Base-by-base conservation (phyloP, 35 echinoderm and acorn worm species). In the Strongylocentrotus purpuratus region DNA sequence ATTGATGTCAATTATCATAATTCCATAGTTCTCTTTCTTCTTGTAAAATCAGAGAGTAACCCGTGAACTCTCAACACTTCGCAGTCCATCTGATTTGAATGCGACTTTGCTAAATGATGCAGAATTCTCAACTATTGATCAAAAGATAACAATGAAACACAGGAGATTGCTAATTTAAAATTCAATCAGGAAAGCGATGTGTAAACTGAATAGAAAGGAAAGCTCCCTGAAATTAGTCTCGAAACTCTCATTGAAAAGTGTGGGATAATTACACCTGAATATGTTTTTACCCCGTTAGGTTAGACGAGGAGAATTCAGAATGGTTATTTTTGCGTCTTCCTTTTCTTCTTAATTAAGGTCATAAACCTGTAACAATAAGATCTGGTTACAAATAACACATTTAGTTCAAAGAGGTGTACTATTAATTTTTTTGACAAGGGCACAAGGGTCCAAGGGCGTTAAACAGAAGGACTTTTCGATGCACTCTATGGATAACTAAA, bases 1-100 rank as follows among this genome's bases (percentile, higher is more conserved):
- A 78, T 78, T 78, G 18, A 78, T 78, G 65, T 78, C 65, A 78
- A 78, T 78, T 78, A 78, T 78, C 65, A 78, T 78, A 78, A 78
- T 78, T 78, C 65, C 65, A 55, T 7, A 28, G 65, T 78, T 78
- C 20, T 78, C 65, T 78, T 78, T 70, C 20, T 78, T 78, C 65
- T 15, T 78, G 65, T 78, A 18, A 78, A 78, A 78, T 8, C 20
- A 78, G 65, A 78, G 65, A 78, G 15, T 22, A 78, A 78, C 65
- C 7, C 22, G 6, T n/a, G 28, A 78, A 78, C 65, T 78, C 1
- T 78, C 25, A n/a, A 78, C 18, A 28, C 65, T 78, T n/a, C 65
- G 20, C 65, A 78, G 65, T 78, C 65, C 65, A 25, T n/a, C 65
- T 78, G 65, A 78, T 78, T 6, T 78, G 65, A 78, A 78, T 78